Evolutionary conservation across 2,888 invertebrate species (phyloP).

Genomic region (Ennomos quercinarius): DNA sequence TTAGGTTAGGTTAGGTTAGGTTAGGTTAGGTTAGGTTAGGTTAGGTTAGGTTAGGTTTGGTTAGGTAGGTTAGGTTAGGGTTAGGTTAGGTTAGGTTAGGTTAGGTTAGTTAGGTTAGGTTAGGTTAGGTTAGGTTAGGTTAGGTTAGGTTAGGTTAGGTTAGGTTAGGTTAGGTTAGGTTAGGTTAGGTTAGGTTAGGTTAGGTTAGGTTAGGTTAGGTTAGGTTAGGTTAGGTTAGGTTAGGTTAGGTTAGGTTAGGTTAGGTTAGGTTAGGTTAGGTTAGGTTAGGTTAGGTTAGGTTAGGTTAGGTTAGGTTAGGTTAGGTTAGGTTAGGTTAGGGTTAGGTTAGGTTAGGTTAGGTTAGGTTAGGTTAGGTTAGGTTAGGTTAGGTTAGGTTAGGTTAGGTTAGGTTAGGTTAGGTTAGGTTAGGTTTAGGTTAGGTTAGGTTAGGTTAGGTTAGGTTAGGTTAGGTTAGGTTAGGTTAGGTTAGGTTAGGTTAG

Average conservation of each 20-base stretch:
- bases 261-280: constrained; percentile 12
- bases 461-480: constrained; percentile 14
- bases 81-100: constrained; percentile 10
- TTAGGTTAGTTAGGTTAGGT: constrained; percentile 5
- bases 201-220: constrained; percentile 11
- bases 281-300: constrained; percentile 12
- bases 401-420: constrained; percentile 14
- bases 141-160: constrained; percentile 9
- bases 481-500: constrained; percentile 14
- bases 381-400: constrained; percentile 14
- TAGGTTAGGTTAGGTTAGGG: constrained; percentile 13
- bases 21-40: constrained; percentile 12
- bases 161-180: constrained; percentile 9
- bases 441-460: constrained; percentile 14
- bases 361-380: constrained; percentile 14
- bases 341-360: constrained; percentile 14
- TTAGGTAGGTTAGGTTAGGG: constrained; percentile 6
- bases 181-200: constrained; percentile 8
- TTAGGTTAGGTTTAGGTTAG: constrained; percentile 14
- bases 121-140: constrained; percentile 21
- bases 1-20: constrained; percentile 12
- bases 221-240: constrained; percentile 12
- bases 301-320: constrained; percentile 9
- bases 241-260: constrained; percentile 12
- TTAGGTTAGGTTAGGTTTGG: constrained; percentile 12